These are phyloP conservation scores for Gastrophysa polygoni DNA, from an alignment of 2,888 invertebrate genomes.

Conservation along the genomic window DNA sequence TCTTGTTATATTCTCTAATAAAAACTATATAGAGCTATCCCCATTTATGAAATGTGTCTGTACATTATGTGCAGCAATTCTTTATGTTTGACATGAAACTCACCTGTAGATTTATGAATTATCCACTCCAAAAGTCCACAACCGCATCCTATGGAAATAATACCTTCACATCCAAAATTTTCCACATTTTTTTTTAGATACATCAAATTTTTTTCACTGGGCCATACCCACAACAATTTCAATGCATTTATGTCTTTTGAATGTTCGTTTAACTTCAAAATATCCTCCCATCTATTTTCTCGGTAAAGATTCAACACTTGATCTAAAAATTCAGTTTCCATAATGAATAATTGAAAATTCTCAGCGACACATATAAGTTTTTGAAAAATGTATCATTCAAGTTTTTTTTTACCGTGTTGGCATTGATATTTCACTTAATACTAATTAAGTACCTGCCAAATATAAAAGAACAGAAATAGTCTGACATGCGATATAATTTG, in stretches of 20 bases:
- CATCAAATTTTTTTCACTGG: constrained; percentile 67
- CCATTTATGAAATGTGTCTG: too few relatives aligned
- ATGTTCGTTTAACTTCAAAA: constrained; percentile 57
- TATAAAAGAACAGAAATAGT: too few relatives aligned
- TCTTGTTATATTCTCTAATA: too few relatives aligned
- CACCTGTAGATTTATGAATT: constrained; percentile 69
- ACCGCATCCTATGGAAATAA: constrained; percentile 80
- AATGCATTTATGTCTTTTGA: constrained; percentile 56
- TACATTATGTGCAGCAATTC: too few relatives aligned
- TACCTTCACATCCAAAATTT: constrained; percentile 57
- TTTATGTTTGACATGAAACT: too few relatives aligned
- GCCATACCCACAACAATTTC: constrained; percentile 75
- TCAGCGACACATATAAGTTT: too few relatives aligned
- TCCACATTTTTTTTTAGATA: constrained; percentile 62
- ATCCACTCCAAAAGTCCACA: constrained; percentile 85
- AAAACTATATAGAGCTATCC: too few relatives aligned
- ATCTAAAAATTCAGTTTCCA: constrained; percentile 50
- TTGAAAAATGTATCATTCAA: too few relatives aligned
- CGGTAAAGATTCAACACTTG: constrained; percentile 57
- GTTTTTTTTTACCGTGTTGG: too few relatives aligned
- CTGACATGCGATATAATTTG: too few relatives aligned
- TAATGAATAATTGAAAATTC: neutral
- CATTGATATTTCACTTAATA: too few relatives aligned
- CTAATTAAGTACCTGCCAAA: too few relatives aligned
- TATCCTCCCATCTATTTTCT: constrained; percentile 58